phyloP scores from a whole-genome alignment of 1,140 invertebrate genomes.

The Laodelphax striatellus region DNA sequence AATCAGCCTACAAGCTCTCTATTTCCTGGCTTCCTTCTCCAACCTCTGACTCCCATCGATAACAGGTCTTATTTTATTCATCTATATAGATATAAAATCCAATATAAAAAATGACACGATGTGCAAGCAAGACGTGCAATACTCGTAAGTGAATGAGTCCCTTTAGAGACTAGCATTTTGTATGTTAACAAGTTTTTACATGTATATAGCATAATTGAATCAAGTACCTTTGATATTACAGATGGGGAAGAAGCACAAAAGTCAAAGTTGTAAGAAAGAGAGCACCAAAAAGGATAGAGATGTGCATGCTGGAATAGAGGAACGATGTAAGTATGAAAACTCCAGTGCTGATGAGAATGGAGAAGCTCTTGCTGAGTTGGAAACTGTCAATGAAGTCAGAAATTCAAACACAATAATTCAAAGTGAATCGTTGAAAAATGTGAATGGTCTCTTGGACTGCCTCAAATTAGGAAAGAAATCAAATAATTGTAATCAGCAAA shows the following conservation, averaged over 20 bases:
- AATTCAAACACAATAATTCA: background rate
- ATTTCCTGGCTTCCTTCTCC: too few relatives aligned
- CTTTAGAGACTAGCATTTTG: too few relatives aligned
- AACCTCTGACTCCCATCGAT: too few relatives aligned
- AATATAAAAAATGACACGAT: too few relatives aligned
- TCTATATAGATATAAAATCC: too few relatives aligned
- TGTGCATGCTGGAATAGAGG: background rate
- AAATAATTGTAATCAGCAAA: background rate
- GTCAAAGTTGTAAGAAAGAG: background rate
- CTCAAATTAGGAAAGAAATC: background rate
- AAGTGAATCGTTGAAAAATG: background rate
- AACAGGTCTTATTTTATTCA: too few relatives aligned
- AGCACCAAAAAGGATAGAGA: background rate
- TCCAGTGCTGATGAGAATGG: background rate
- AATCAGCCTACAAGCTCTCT: too few relatives aligned
- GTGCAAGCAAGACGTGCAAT: too few relatives aligned
- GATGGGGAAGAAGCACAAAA: background rate
- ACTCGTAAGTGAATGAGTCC: too few relatives aligned
- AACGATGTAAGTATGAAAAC: background rate
- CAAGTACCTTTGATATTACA: background rate
- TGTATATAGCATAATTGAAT: too few relatives aligned
- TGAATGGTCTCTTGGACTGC: background rate
- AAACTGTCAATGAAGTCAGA: background rate
- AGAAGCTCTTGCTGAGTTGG: too few relatives aligned
- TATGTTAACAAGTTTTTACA: too few relatives aligned